These are phyloP conservation scores for Phainopepla nitens DNA, from an alignment of 2,113 vertebrate genomes.

Conservation along the genomic window DNA sequence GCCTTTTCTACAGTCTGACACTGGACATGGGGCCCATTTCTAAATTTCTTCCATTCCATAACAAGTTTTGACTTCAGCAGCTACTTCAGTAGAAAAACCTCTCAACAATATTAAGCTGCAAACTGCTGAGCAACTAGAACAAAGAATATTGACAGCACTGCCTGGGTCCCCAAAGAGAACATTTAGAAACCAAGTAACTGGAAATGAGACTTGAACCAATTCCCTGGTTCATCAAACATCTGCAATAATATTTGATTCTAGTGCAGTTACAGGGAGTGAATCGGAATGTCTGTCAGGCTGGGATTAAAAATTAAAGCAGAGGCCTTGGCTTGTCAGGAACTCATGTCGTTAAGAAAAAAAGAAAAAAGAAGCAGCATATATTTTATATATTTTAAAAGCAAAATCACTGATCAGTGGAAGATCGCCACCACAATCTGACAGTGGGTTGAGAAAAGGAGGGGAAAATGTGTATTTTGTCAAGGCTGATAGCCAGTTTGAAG, in stretches of 20 bases:
- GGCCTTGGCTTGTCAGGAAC: not conserved
- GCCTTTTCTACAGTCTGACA: not conserved
- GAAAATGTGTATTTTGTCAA: not conserved
- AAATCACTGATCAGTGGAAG: not conserved
- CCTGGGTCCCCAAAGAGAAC: slow-evolving; percentile 15
- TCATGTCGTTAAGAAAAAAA: not conserved
- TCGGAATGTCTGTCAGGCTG: slow-evolving; percentile 8
- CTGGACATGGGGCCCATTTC: not conserved
- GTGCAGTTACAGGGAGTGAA: not conserved
- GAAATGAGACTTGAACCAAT: slow-evolving; percentile 39
- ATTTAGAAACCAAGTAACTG: slow-evolving; percentile 55
- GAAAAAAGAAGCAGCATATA: not conserved
- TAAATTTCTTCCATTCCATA: not conserved
- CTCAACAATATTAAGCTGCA: not conserved
- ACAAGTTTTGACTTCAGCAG: not conserved
- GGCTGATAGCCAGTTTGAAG: not conserved
- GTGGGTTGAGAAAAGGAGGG: not conserved
- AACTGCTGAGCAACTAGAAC: slow-evolving; percentile 46
- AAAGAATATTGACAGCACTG: slow-evolving; percentile 43
- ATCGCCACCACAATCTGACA: not conserved
- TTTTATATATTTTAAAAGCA: not conserved
- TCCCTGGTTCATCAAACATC: slow-evolving; percentile 46
- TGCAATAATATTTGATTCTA: slow-evolving; percentile 37
- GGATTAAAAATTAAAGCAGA: slow-evolving; percentile 54
- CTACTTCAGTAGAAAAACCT: not conserved